Evolutionary conservation across 2,113 vertebrate species (phyloP), one percentile per base, ranked within the genome.

Genomic region (Ameiurus melas): DNA sequence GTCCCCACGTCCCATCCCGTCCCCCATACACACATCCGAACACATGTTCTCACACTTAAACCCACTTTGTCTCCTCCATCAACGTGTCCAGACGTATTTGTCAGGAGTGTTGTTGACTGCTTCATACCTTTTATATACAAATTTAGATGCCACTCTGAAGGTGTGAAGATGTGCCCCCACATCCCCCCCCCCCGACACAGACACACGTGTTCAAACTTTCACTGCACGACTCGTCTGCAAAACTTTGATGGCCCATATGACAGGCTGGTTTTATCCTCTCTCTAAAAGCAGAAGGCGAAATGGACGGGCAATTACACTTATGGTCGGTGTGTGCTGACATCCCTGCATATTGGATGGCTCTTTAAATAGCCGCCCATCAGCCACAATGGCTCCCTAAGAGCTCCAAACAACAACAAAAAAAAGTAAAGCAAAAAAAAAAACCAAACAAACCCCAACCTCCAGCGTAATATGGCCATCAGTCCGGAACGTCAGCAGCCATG

Each of bases 241-340:
- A 95, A 91, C 90, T 92, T 89, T 81, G 89, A 86, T 22, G 64
- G 60, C 57, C 87, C 86, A 8, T 93, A 88, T 95, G 95, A 95
- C 94, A 95, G 94, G 87, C 93, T 92, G 93, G 94, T 95, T 95
- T 95, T 94, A 94, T 93, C 91, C 92, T 89, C 90, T 91, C 92
- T 94, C 94, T 93, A 92, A 92, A 92, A 92, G 91, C 92, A 93
- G 91, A 91, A 87, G 90, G 84, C 68, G 94, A 95, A 95, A 96
- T 96, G 94, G 95, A 94, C 89, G 92, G 92, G 94, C 95, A 96
- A 95, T 96, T 95, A 95, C 94, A 66, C 94, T 94, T 95, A 94
- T 93, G 93, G 94, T 92, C 94, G 93, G 94, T 95, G 95, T 94
- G 93, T 93, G 92, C 94, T 96, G 95, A 95, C 95, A 95, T 94